Base-by-base conservation (phyloP, 2,888 invertebrate genomes). In the Loripinus fragilis region DNA sequence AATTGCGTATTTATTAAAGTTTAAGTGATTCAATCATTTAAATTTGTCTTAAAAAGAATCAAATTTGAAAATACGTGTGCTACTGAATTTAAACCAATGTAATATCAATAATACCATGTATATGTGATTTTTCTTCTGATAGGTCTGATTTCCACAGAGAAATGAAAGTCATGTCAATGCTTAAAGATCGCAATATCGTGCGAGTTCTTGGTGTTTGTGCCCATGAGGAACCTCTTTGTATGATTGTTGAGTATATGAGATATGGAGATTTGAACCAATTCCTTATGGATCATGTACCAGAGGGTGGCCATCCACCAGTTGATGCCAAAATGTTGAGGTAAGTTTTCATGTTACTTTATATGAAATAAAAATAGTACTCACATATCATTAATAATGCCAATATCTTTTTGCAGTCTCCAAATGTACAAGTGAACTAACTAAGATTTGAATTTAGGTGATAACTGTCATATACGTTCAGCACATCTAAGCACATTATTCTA, bases 171-270 rank as follows among this genome's bases (percentile, higher is more conserved):
- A 94, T 98, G 90, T 96, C 97, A 0, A 96, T 97, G 28, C 94
- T 98, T 71, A 96, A 96, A 81, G 97, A 98, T 93, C 95, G 96
- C 48, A 97, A 97, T 94, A 95, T 98, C 81, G 97, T 97, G 67
- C 95, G 97, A 81, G 97, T 97, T 83, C 95, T 97, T 72, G 97
- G 97, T 30, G 95, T 97, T 87, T 97, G 97, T 92, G 96, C 96
- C 60, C 95, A 96, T 50, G 96, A 97, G 65, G 97, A 97, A 91
- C 97, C 97, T 12, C 96, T 97, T 91, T 97, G 97, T 93, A 97
- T 97, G 88, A 96, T 98, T n/a, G 96, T 97, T 88, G 97, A 98
- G 93, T 97, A 97, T 93, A 96, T 97, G 92, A 96, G 97, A 92
- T 96, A 96, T 85, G 97, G 97, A 33, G 97, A 97, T 92, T 95